Base-by-base conservation (phyloP, 2,888 invertebrate species). In the Acronicta psi region DNA sequence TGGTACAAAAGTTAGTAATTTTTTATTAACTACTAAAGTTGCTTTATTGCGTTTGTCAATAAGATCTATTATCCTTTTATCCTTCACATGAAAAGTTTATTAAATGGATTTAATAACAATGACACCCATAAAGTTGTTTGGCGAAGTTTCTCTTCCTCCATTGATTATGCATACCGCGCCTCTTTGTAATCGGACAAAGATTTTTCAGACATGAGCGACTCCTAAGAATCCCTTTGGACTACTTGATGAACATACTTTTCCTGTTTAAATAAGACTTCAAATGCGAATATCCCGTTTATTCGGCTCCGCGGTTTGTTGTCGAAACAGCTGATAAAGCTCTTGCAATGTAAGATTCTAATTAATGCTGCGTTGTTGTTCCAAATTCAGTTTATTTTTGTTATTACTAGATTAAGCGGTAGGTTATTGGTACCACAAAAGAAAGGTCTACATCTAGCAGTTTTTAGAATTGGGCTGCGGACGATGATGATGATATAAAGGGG, bases 191-290 rank as follows among this genome's bases (percentile, higher is more conserved):
- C 74, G 73, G 63, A 72, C 70, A 77, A 79, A 82, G 77, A 81
- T 80, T 81, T 78, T 77, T 68, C 62, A 67, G 69, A 80, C 73
- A 79, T 63, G 68, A 71, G 59, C 71, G 66, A 72, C 62, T 79
- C 60, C 58, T 59, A 70, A 75, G 73, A 82, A 78, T 84, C 64
- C 75, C 75, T 76, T 80, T 79, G 73, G 79, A 75, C 63, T 79
- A 72, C 75, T 77, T 77, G 71, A 73, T 75, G 70, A 74, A 81
- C 78, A 80, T 80, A 80, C 73, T 82, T 81, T 78, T 69, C 69
- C 71, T 52, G 77, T 75, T 80, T 79, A 67, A 69, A 47, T 43
- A 53, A 57, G 65, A 71, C 71, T 73, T 68, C 44, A 69, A 80
- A 80, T 77, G 65, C 69, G 70, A 74, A 74, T 71, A 56, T 56